Evolutionary conservation across 2,888 invertebrate genomes (phyloP).

Genomic region (Pandemis heparana): DNA sequence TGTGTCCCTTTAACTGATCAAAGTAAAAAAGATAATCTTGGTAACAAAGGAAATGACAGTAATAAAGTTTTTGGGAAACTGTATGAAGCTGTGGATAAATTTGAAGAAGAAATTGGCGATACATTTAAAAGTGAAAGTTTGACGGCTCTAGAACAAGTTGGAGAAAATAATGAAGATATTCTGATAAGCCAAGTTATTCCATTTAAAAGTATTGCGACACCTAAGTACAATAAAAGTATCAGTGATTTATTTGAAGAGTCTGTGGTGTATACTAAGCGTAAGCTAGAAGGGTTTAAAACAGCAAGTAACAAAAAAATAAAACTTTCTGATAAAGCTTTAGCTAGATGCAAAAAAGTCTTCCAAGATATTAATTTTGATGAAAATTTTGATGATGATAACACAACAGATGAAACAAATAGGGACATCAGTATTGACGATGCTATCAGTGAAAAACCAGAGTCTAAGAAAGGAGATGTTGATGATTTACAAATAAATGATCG

Average conservation of each 20-base stretch:
- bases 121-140: conserved; percentile 51
- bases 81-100: conserved; percentile 5
- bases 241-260: conserved; percentile 20
- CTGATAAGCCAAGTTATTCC: conserved; percentile 22
- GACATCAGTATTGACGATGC: neutral
- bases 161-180: conserved; percentile 7
- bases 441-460: conserved; percentile 52
- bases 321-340: conserved; percentile 56
- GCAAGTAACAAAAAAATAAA: conserved; percentile 66
- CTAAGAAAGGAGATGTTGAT: conserved; percentile 40
- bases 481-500: conserved; percentile 22
- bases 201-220: conserved; percentile 16
- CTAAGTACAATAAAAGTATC: conserved; percentile 47
- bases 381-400: conserved; percentile 18
- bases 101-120: neutral
- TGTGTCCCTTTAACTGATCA: neutral
- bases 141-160: conserved; percentile 54
- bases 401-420: too few relatives aligned
- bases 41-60: neutral
- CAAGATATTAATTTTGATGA: conserved; percentile 51
- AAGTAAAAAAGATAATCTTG: neutral
- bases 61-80: neutral
- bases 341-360: conserved; percentile 54
- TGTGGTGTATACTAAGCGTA: conserved; percentile 3
- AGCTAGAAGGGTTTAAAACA: conserved; percentile 61